Conservation (phyloP, 2,113 vertebrate species). For the Polyodon spathula region DNA sequence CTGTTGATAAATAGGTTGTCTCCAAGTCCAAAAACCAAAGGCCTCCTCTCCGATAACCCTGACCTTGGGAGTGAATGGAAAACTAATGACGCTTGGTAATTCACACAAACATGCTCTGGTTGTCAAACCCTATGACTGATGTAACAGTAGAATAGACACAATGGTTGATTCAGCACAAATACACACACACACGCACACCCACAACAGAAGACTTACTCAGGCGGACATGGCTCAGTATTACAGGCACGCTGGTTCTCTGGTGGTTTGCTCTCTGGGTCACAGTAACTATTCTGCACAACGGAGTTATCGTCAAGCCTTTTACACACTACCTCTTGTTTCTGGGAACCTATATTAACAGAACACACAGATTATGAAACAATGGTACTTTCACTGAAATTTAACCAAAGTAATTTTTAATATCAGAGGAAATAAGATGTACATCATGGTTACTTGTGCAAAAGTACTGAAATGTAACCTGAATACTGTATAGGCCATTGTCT, state of each 20-base stretch:
- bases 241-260: slow-evolving; percentile 90
- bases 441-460: no score
- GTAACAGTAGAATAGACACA: no score
- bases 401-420: no score
- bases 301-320: slow-evolving; percentile 90
- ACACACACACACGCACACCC: not conserved
- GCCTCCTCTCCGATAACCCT: not conserved
- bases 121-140: not conserved
- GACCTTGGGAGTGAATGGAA: not conserved
- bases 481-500: no score
- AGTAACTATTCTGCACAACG: slow-evolving; percentile 91
- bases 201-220: slow-evolving; percentile 75
- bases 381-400: no score
- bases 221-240: slow-evolving; percentile 89
- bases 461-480: no score
- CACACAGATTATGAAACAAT: not conserved
- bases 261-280: slow-evolving; percentile 83
- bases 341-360: slow-evolving; percentile 56
- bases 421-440: no score
- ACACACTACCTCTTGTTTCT: slow-evolving; percentile 90
- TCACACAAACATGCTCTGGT: not conserved
- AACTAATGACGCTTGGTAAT: not conserved
- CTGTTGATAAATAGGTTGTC: no score
- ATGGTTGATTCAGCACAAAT: no score
- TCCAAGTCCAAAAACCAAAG: no score